Evolutionary conservation across 1,140 invertebrate species (phyloP).

Genomic region (Scaptomyza pallida): DNA sequence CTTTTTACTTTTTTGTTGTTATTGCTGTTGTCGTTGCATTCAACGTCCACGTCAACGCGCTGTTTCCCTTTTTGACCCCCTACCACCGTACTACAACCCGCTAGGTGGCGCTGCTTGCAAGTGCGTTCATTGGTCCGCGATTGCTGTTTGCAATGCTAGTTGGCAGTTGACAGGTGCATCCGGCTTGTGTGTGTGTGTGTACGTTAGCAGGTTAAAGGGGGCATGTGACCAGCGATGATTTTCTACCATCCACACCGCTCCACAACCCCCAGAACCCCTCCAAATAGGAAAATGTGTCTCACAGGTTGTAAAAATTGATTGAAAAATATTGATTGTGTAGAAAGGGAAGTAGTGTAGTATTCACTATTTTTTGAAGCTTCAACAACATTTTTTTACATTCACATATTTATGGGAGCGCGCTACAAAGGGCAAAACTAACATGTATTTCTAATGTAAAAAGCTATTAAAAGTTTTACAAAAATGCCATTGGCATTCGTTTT

Average conservation of each 20-base stretch:
- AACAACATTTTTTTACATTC: conserved; percentile 24
- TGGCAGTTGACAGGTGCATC: conserved; percentile 42
- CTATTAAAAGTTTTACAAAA: background rate
- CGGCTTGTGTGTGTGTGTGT: conserved; percentile 18
- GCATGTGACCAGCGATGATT: conserved; percentile 12
- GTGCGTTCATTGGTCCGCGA: conserved; percentile 21
- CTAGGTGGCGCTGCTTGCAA: conserved; percentile 55
- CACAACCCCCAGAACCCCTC: too few species aligned
- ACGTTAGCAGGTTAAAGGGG: conserved; percentile 1
- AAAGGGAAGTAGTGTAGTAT: conserved; percentile 15
- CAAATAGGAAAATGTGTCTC: conserved; percentile 54
- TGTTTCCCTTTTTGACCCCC: conserved; percentile 4
- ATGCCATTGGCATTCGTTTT: background rate
- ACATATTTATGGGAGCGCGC: background rate
- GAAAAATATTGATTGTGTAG: conserved; percentile 63
- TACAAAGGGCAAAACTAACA: background rate
- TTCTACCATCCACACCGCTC: background rate
- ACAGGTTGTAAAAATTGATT: conserved; percentile 58
- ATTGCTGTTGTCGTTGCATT: conserved; percentile 38
- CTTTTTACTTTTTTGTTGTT: conserved; percentile 29
- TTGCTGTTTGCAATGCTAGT: conserved; percentile 37
- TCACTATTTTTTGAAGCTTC: conserved; percentile 24
- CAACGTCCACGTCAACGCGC: conserved; percentile 59
- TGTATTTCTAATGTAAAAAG: conserved; percentile 3
- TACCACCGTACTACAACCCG: background rate